Evolutionary conservation across 2,797 vertebrate species (phyloP), one percentile per base, ranked within the genome.

Genomic region (Phrynocephalus vlangalii): DNA sequence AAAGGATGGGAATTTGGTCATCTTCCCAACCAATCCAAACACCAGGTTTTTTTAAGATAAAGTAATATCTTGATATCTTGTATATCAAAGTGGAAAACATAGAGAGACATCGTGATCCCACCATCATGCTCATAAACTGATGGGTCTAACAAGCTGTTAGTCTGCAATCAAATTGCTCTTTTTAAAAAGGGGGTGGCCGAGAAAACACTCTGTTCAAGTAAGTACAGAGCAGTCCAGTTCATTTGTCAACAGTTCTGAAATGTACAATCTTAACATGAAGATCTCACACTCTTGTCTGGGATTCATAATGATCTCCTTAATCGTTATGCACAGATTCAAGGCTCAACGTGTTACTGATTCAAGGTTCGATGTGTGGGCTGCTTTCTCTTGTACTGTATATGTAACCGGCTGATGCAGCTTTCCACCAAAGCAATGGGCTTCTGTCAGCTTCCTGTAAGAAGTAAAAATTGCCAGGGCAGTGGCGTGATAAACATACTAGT

Each of bases 291-390:
- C 30, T 80, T 86, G 67, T 44, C 60, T 70, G 16, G 83, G 60
- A 24, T 38, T 83, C 26, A 38, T 48, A 26, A 56, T 72, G 82
- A 22, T 56, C 89, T 89, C 88, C 79, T 88, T 92, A 84, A 92
- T 90, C 67, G 72, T 87, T 79, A 82, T 78, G 80, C 92, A 86
- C 90, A 88, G 0, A 85, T 90, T 84, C 88, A 83, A 84, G 78
- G 52, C 22, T 84, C 91, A 68, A 76, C 88, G 88, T 67, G 82
- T 91, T 44, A 44, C 38, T 44, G 38, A 44, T 44, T 44, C 38
- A 44, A 44, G 38, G 38, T 44, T 44, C 38, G 5, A 89, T 89
- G 79, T 91, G 91, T 82, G 83, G 2, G 48, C 8, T 82, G 44
- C 38, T 11, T 26, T 68, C 52, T 77, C 56, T 87, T 87, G 76